Percentiles rank a stretch among this genome's conserved stretches.
phyloP scores from a whole-genome alignment of 2,113 vertebrate genomes.

The Charadrius vociferus region DNA sequence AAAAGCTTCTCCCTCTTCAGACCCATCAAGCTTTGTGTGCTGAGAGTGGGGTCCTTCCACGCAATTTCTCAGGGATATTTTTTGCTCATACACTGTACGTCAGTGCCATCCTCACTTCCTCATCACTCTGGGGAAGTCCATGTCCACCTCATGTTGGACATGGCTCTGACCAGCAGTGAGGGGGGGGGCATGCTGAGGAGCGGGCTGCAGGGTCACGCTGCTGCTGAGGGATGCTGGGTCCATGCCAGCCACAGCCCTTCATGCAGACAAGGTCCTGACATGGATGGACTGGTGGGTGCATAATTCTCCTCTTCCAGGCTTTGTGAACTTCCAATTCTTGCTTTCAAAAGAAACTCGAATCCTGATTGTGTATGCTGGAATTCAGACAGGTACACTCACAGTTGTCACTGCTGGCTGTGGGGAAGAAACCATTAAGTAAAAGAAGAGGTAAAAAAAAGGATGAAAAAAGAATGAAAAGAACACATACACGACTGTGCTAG shows the following conservation, averaged over 20 bases:
- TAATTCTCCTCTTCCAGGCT: not conserved
- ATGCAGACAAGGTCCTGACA: not conserved
- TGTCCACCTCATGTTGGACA: rapidly evolving
- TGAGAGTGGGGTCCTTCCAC: not conserved
- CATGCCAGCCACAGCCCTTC: not conserved
- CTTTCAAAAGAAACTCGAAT: not conserved
- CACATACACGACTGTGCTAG: not conserved
- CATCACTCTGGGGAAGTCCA: not conserved
- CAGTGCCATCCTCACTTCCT: not conserved
- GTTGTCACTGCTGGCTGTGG: not conserved
- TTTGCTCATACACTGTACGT: rapidly evolving
- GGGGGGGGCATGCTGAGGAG: not conserved
- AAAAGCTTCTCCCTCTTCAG: not conserved
- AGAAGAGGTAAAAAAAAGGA: not conserved
- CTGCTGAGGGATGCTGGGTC: not conserved
- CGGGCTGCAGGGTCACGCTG: not conserved
- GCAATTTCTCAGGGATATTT: not conserved
- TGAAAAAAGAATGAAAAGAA: not conserved
- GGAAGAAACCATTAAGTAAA: not conserved
- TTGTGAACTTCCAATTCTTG: not conserved
- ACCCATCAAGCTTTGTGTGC: not conserved
- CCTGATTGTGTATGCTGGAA: not conserved
- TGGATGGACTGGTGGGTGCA: not conserved
- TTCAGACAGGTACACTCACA: not conserved
- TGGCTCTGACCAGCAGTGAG: not conserved